Evolutionary conservation across 2,797 vertebrate genomes (phyloP).

Genomic region (Aulostomus chinensis): DNA sequence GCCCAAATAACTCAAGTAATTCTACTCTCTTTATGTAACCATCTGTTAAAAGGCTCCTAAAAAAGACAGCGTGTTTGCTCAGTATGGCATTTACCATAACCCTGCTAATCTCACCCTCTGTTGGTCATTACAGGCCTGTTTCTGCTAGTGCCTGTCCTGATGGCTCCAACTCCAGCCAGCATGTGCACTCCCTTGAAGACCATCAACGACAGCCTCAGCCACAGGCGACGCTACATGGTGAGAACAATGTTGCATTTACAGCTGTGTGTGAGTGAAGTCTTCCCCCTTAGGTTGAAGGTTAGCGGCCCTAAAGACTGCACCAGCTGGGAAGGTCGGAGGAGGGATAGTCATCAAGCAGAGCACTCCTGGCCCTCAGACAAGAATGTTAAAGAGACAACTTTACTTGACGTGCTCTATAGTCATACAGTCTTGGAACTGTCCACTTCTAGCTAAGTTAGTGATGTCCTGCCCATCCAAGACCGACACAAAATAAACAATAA

Average conservation of each 20-base stretch:
- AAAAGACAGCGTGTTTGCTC: too few relatives aligned
- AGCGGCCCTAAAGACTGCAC: neutral
- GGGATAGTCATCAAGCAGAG: neutral
- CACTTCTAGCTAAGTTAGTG: too few relatives aligned
- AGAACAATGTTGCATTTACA: constrained; percentile 30
- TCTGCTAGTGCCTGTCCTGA: constrained; percentile 55
- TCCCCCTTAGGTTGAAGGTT: neutral
- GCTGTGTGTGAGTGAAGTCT: neutral
- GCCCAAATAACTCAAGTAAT: too few relatives aligned
- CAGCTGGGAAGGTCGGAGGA: neutral
- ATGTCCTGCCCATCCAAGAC: too few relatives aligned
- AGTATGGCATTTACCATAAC: too few relatives aligned
- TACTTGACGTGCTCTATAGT: too few relatives aligned
- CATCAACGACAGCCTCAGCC: constrained; percentile 71
- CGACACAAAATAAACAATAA: too few relatives aligned
- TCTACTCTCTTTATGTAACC: too few relatives aligned
- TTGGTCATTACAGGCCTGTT: constrained; percentile 52
- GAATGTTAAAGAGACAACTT: too few relatives aligned
- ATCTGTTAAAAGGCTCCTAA: too few relatives aligned
- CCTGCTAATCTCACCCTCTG: neutral
- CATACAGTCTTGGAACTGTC: too few relatives aligned
- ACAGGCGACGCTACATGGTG: constrained; percentile 80
- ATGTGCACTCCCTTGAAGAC: constrained; percentile 75
- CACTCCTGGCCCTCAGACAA: neutral
- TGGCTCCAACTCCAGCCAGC: constrained; percentile 36